Base-by-base conservation (phyloP, 2,797 vertebrate species). In the Cryptoblepharus egeriae region DNA sequence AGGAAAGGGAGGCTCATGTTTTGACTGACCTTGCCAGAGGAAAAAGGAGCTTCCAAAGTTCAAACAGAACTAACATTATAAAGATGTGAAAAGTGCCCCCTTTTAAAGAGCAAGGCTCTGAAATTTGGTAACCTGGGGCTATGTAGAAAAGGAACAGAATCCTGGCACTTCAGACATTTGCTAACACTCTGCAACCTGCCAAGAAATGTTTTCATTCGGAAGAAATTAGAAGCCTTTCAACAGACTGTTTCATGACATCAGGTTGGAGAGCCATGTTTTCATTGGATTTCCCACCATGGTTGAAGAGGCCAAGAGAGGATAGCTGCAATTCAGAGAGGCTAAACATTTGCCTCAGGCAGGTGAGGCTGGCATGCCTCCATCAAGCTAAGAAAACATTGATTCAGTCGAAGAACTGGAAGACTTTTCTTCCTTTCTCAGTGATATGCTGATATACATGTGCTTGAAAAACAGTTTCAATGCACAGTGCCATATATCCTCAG, bases 271-370 rank as follows among this genome's bases (percentile, higher is more conserved):
- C 20, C 65, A 45, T 69, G 30, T 82, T 76, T 82, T 70, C 67
- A 45, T 82, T 77, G 52, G 65, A 69, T 61, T 63, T 82, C 77
- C 55, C 65, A 39, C 81, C 37, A 67, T 61, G 57, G 39, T 61
- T 82, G 55, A 1, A 26, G 74, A 76, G 32, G 65, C 49, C 67
- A 72, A 30, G 72, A 72, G 20, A 57, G 67, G 70, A 69, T 49
- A 3, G 24, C 1, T 6, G 52, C 67, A 57, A n/a, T 68, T 49
- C 32, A 10, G 63, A 32, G 52, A 15, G 42, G 69, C 68, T 65
- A 77, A 77, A 78, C 49, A 72, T 73, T 78, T 45, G 60, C 75
- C 74, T 73, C 68, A 49, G 81, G 86, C 28, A 32, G 77, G 61
- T 11, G n/a, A 42, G 13, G 26, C 52, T 61, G 45, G 30, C 22